These are phyloP conservation scores for Eristalis intricaria DNA, from an alignment of 2,888 invertebrate genomes.

Conservation along the genomic window DNA sequence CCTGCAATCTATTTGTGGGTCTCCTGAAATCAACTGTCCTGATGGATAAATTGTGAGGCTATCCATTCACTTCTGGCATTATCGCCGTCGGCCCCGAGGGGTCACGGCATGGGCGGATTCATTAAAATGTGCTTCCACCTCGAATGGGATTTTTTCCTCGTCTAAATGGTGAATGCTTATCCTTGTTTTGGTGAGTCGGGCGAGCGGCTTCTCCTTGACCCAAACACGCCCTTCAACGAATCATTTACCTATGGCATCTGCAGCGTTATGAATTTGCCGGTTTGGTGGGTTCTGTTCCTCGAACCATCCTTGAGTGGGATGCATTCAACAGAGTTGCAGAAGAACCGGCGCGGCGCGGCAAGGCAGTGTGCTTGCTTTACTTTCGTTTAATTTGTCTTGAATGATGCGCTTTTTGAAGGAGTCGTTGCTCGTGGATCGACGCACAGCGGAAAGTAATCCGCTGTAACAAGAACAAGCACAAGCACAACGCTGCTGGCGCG, in stretches of 20 bases:
- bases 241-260: neutral
- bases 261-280: constrained; percentile 3
- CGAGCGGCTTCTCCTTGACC: constrained; percentile 15
- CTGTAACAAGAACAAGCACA: constrained; percentile 3
- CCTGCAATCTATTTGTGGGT: constrained; percentile 8
- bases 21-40: constrained; percentile 49
- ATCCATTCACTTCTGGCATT: constrained; percentile 26
- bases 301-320: neutral
- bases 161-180: constrained; percentile 13
- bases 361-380: constrained; percentile 23
- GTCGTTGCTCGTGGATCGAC: neutral
- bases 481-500: constrained; percentile 3
- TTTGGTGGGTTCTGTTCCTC: neutral
- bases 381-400: constrained; percentile 42
- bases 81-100: neutral
- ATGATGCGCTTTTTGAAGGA: constrained; percentile 30
- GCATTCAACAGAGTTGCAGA: neutral
- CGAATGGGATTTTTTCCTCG: constrained; percentile 14
- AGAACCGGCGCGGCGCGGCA: too few species aligned
- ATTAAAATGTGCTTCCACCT: constrained; percentile 44
- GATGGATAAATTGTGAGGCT: constrained; percentile 41
- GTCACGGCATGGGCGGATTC: neutral
- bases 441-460: constrained; percentile 22
- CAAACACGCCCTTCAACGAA: constrained; percentile 42
- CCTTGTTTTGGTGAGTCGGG: neutral